Conservation (phyloP, 2,797 vertebrate species). For the Falco biarmicus region DNA sequence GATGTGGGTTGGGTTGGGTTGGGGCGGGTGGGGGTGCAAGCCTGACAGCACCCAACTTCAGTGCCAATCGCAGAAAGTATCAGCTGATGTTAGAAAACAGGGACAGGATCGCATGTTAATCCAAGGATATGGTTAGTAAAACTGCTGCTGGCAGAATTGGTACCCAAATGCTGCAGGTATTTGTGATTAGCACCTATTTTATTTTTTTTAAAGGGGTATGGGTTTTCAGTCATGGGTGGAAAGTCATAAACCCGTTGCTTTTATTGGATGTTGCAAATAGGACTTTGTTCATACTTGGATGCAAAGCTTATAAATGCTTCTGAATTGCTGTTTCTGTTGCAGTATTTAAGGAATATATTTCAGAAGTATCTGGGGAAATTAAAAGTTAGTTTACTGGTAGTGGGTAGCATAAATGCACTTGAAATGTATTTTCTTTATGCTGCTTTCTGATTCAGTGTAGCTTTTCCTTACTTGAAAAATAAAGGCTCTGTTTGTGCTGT, state of each 20-base stretch:
- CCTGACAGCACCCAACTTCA: neutral
- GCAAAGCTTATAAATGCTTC: neutral
- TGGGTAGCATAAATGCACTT: neutral
- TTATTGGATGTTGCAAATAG: neutral
- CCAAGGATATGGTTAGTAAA: neutral
- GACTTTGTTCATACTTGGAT: neutral
- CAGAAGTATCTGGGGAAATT: neutral
- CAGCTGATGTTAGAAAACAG: neutral
- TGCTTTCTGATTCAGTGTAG: neutral
- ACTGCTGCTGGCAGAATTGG: neutral
- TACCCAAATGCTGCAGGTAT: neutral
- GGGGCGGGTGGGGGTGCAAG: neutral
- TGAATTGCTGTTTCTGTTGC: neutral
- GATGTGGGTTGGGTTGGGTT: neutral
- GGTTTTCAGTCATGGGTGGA: neutral
- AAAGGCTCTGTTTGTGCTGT: neutral
- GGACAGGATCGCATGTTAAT: neutral
- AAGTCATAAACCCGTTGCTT: neutral
- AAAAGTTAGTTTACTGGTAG: neutral
- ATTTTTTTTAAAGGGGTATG: neutral
- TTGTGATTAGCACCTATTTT: neutral
- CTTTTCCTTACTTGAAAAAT: neutral
- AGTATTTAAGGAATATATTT: neutral
- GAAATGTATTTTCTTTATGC: neutral
- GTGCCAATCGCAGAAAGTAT: neutral